Conservation (phyloP, 1,140 invertebrate species). For the Lepidurus arcticus region DNA sequence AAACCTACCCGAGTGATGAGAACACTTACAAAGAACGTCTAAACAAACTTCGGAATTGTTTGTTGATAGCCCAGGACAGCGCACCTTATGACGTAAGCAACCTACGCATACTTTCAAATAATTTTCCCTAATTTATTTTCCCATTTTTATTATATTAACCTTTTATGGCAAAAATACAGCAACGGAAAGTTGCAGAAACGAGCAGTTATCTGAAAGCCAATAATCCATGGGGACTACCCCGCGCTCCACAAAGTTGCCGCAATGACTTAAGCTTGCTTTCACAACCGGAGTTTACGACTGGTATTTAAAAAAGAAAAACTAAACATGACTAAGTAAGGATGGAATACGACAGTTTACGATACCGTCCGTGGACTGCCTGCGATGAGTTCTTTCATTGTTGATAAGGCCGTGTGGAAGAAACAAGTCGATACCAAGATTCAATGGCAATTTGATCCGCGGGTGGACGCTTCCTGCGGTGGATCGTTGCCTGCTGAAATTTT, state of each 20-base stretch:
- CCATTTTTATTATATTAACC: neutral
- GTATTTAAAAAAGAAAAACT: neutral
- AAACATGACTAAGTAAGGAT: neutral
- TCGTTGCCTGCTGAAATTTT: too few species aligned
- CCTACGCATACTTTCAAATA: neutral
- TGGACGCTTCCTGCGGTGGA: neutral
- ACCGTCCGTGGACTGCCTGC: neutral
- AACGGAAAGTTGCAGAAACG: neutral
- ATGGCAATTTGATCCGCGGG: neutral
- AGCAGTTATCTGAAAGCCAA: neutral
- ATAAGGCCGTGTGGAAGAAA: neutral
- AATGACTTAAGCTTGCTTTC: neutral
- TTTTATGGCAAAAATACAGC: neutral
- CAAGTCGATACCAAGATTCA: neutral
- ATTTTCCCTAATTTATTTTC: neutral
- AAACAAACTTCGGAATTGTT: neutral
- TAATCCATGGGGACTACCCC: conserved; percentile 6
- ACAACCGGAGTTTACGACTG: neutral
- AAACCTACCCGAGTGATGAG: neutral
- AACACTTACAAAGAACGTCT: neutral
- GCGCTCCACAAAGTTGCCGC: neutral
- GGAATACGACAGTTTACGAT: neutral
- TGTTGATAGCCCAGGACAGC: neutral
- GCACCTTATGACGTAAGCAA: neutral
- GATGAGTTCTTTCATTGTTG: neutral